Conservation (phyloP, 2,113 vertebrate species). For the Cheilinus undulatus region DNA sequence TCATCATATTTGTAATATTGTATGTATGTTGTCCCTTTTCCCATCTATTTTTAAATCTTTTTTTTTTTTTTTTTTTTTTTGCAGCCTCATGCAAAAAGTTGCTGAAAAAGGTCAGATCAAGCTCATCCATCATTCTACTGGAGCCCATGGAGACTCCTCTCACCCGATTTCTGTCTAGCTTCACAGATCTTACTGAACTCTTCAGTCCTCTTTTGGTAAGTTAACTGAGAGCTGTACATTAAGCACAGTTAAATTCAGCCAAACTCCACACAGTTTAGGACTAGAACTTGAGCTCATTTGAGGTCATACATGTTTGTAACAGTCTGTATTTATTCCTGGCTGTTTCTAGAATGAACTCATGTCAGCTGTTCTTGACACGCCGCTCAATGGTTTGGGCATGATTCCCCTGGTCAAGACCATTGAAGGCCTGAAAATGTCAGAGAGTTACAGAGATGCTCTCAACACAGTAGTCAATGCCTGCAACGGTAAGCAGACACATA, state of each 20-base stretch:
- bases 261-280: too few relatives aligned
- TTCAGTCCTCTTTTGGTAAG: slow-evolving; percentile 82
- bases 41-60: not conserved
- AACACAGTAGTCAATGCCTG: slow-evolving; percentile 84
- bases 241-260: not conserved
- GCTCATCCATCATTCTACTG: slow-evolving; percentile 88
- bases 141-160: slow-evolving; percentile 87
- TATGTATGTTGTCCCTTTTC: too few relatives aligned
- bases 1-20: too few relatives aligned
- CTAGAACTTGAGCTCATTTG: not conserved
- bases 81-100: slow-evolving; percentile 85
- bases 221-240: not conserved
- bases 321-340: not conserved
- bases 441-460: slow-evolving; percentile 79
- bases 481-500: slow-evolving; percentile 79
- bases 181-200: slow-evolving; percentile 78
- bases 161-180: slow-evolving; percentile 87
- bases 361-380: slow-evolving; percentile 76
- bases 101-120: slow-evolving; percentile 79
- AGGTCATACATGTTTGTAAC: not conserved
- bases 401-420: slow-evolving; percentile 68
- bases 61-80: slow-evolving; percentile 14
- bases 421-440: slow-evolving; percentile 77
- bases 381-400: slow-evolving; percentile 86
- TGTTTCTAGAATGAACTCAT: slow-evolving; percentile 77